phyloP scores from a whole-genome alignment of 2,888 invertebrate genomes.

The Leistus spinibarbis region DNA sequence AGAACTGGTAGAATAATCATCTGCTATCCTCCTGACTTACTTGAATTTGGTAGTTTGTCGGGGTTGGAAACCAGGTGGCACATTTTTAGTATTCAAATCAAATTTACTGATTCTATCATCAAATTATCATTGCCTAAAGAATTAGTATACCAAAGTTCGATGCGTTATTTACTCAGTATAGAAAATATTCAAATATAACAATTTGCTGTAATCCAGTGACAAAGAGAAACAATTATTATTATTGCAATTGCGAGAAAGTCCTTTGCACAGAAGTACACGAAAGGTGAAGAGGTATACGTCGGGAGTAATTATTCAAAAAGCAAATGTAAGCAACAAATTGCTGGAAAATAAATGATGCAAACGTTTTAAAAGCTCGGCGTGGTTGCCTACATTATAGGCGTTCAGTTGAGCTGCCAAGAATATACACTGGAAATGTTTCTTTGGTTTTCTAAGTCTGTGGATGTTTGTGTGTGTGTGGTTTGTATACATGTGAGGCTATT shows the following conservation, averaged over 20 bases:
- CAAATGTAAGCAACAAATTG: background rate
- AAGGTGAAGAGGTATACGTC: background rate
- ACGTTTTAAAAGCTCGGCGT: background rate
- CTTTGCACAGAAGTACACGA: background rate
- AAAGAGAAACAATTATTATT: too few species aligned
- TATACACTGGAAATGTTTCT: background rate
- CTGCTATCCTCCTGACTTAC: constrained; percentile 3
- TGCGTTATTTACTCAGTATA: too few species aligned
- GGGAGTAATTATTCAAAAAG: background rate
- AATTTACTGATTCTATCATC: too few species aligned
- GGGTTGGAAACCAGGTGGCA: background rate
- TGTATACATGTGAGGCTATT: constrained; percentile 29
- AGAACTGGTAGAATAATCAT: background rate
- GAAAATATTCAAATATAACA: too few species aligned
- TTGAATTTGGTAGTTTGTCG: background rate
- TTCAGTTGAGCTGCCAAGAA: background rate
- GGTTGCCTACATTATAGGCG: background rate
- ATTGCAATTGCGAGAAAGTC: too few species aligned
- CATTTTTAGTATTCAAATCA: background rate
- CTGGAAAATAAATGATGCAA: background rate
- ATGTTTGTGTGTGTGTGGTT: background rate
- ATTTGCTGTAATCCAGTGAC: too few species aligned
- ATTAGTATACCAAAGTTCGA: too few species aligned
- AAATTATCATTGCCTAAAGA: too few species aligned
- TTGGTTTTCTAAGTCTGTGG: background rate